Base-by-base conservation (phyloP, 2,888 invertebrate genomes). In the Dendrolimus pini region DNA sequence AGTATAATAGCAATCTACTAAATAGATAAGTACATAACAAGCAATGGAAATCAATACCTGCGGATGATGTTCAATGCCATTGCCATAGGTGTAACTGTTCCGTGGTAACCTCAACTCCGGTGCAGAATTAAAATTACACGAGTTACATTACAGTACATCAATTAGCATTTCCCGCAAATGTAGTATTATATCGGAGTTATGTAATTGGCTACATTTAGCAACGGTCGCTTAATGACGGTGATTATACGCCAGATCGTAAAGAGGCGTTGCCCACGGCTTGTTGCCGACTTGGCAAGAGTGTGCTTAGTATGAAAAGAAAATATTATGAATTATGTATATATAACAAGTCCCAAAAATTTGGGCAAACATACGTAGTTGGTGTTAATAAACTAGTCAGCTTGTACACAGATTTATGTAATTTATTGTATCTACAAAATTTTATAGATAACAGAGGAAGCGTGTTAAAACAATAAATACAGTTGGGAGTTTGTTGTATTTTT, bases 1-100 rank as follows among this genome's bases (percentile, higher is more conserved):
- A 30, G 6, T 6, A 30, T 30, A 30, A 30, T 6, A 30, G 30
- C 30, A 30, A 30, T 30, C 30, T 30, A 30, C 30, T 30, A 30
- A 30, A 6, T 30, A 30, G 30, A 30, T 30, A 30, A n/a, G 14
- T 55, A 42, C 18, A 63, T 60, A 62, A 59, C 61, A 64, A 68
- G 72, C 72, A 71, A 74, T 71, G 65, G 70, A 72, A 83, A 83
- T 82, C 81, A 68, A 84, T 83, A 82, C 71, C 61, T 42, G 65
- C 66, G 68, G 69, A 71, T 68, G 64, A 65, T 64, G 64, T 69
- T 76, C 75, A 79, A 78, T 78, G 77, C 68, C 79, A 72, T 60
- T 57, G 61, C 62, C 66, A 67, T 63, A 62, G 62, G 62, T 64
- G 67, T 66, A 60, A 70, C 56, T 58, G 65, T 65, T 62, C 61